Evolutionary conservation across 2,797 vertebrate species (phyloP).

Genomic region (Natrix natrix): DNA sequence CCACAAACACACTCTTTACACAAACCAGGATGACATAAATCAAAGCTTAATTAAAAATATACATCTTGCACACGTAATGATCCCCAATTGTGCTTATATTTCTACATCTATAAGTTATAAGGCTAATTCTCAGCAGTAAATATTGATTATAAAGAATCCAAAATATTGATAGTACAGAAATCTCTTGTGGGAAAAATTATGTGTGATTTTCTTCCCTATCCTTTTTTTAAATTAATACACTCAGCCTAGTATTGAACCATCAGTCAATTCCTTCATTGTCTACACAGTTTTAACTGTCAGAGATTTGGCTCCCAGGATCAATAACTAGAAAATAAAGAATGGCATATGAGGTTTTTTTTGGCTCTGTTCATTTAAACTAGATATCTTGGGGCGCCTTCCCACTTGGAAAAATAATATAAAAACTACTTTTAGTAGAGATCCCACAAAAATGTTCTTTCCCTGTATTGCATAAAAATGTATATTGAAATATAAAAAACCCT

Average conservation of each 20-base stretch:
- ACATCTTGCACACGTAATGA: neutral
- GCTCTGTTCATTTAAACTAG: neutral
- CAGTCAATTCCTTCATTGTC: neutral
- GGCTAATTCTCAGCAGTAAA: neutral
- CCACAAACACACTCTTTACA: neutral
- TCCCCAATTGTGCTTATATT: neutral
- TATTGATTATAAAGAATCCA: neutral
- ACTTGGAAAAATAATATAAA: neutral
- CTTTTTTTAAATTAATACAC: neutral
- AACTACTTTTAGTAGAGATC: neutral
- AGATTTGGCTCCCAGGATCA: neutral
- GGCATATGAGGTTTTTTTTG: neutral
- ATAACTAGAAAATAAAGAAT: neutral
- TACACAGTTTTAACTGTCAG: neutral
- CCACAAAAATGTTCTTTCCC: neutral
- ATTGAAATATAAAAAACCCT: neutral
- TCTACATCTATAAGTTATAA: neutral
- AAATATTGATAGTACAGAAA: neutral
- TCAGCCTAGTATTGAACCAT: neutral
- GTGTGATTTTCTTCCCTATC: neutral
- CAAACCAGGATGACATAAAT: neutral
- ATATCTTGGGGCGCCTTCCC: neutral
- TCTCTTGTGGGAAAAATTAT: neutral
- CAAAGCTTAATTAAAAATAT: neutral
- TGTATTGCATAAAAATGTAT: neutral